phyloP scores from a whole-genome alignment of 2,797 vertebrate species.

The Lemur catta region DNA sequence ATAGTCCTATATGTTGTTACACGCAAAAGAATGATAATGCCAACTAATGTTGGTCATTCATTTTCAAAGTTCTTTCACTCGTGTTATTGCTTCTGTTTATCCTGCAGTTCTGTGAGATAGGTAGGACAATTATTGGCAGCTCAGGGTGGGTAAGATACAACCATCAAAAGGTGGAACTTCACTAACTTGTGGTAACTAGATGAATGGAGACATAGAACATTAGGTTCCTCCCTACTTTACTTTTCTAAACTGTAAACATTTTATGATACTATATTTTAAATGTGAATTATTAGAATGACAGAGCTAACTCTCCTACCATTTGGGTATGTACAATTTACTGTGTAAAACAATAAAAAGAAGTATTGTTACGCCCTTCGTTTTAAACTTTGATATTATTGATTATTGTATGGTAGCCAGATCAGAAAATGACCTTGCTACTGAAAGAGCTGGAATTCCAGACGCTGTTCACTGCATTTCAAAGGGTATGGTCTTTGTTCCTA shows the following conservation, averaged over 20 bases:
- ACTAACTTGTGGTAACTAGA: neutral
- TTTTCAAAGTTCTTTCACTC: slow-evolving; percentile 42
- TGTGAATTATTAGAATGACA: slow-evolving; percentile 18
- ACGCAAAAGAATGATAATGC: neutral
- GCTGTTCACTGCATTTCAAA: slow-evolving; percentile 38
- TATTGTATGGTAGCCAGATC: neutral
- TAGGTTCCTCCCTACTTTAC: slow-evolving; percentile 11
- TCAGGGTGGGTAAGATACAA: neutral
- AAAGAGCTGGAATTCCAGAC: slow-evolving; percentile 37
- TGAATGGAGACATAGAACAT: neutral
- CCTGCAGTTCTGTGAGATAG: slow-evolving; percentile 7
- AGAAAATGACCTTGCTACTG: slow-evolving; percentile 60
- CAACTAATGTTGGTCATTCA: neutral
- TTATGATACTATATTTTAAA: slow-evolving; percentile 33
- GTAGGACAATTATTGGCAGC: neutral
- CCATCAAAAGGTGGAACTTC: neutral
- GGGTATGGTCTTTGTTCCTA: slow-evolving; percentile 35
- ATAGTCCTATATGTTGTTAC: slow-evolving; percentile 21
- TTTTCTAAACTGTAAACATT: slow-evolving; percentile 38
- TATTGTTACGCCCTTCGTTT: slow-evolving; percentile 1
- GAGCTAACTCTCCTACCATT: slow-evolving; percentile 16
- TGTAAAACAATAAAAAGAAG: neutral
- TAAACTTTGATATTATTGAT: slow-evolving; percentile 42
- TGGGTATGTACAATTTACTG: slow-evolving; percentile 1
- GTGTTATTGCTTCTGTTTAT: neutral